Conservation (phyloP, 2,113 vertebrate genomes). For the Athene noctua region DNA sequence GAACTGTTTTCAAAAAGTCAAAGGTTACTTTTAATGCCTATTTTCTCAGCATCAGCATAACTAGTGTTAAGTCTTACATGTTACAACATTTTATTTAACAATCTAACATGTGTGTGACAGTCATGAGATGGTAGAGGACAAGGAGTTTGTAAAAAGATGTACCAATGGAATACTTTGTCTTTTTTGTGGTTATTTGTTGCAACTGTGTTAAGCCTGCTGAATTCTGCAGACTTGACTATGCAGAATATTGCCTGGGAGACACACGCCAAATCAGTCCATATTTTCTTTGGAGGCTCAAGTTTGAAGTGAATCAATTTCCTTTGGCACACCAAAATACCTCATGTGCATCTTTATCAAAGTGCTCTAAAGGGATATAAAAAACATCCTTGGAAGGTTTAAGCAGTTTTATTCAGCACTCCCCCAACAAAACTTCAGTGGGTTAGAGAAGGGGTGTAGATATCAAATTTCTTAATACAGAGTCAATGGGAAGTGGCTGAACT, state of each 20-base stretch:
- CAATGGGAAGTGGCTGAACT: not conserved
- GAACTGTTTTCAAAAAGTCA: not conserved
- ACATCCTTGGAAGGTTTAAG: not conserved
- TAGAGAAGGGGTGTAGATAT: not conserved
- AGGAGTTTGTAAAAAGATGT: not conserved
- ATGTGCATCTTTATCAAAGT: not conserved
- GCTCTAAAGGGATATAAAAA: not conserved
- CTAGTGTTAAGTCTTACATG: not conserved
- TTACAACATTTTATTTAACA: not conserved
- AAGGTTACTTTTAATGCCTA: not conserved
- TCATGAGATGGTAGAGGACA: not conserved
- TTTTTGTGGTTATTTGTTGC: not conserved
- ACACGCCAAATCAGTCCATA: not conserved
- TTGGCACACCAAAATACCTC: not conserved
- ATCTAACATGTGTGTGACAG: not conserved
- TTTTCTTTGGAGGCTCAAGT: not conserved
- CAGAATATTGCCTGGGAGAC: not conserved
- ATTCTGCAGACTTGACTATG: not conserved
- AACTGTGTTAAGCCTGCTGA: not conserved
- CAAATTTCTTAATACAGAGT: not conserved
- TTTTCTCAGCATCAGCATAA: slow-evolving; percentile 10
- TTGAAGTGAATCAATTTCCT: not conserved
- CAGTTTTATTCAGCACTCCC: not conserved
- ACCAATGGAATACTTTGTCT: not conserved
- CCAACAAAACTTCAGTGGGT: not conserved